Conservation (phyloP, 1,140 invertebrate species). For the Tetramorium parvispinum region DNA sequence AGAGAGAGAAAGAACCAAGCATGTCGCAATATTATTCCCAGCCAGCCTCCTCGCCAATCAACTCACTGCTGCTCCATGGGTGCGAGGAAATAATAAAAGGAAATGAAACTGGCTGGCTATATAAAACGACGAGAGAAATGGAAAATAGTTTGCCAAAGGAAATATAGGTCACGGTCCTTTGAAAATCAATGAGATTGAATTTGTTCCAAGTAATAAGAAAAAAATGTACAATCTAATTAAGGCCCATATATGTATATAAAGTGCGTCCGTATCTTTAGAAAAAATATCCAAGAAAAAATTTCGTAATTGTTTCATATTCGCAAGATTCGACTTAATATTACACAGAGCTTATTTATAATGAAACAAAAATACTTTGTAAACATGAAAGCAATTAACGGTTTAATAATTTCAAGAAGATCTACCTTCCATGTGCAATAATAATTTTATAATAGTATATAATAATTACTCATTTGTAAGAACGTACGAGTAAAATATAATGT, state of each 20-base stretch:
- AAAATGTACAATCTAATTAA: slow-evolving; percentile 61
- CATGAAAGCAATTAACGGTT: background rate
- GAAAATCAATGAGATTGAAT: slow-evolving; percentile 60
- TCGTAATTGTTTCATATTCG: background rate
- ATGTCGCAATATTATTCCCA: slow-evolving; percentile 23
- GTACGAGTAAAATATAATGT: background rate
- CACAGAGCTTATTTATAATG: background rate
- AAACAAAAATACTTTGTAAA: background rate
- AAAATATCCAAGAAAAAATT: background rate
- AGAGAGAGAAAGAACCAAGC: background rate
- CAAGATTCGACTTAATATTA: background rate
- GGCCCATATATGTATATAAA: background rate
- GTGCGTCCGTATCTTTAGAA: background rate
- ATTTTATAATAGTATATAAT: slow-evolving; percentile 16
- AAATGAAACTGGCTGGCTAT: slow-evolving; percentile 18
- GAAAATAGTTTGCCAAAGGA: slow-evolving; percentile 1
- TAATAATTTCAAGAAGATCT: background rate
- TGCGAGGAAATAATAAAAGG: slow-evolving; percentile 49
- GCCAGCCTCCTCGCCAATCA: slow-evolving; percentile 16
- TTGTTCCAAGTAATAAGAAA: slow-evolving; percentile 17
- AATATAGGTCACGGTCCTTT: slow-evolving; percentile 50
- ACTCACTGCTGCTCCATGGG: background rate
- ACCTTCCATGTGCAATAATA: background rate
- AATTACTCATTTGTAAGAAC: background rate
- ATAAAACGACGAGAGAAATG: background rate